A percentile compares a stretch with the other conserved stretches of the same genome.
These are phyloP conservation scores for Oreochromis spilurus DNA, from an alignment of 2,113 vertebrate genomes.

Conservation along the genomic window DNA sequence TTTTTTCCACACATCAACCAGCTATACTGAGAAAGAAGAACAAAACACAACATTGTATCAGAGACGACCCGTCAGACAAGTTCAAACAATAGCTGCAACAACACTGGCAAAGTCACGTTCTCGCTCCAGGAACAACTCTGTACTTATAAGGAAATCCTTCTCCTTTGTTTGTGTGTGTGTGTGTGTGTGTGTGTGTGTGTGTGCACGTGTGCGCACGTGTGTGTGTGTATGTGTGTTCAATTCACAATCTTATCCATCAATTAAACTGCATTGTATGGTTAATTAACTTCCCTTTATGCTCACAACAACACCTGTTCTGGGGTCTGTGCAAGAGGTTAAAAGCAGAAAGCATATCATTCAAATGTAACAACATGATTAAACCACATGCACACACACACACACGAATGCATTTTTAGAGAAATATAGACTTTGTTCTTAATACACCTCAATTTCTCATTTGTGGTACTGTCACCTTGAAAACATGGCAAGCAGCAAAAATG, in stretches of 20 bases:
- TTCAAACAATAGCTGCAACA: conserved; percentile 13
- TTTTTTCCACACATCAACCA: neutral
- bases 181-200: neutral
- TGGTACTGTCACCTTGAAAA: neutral
- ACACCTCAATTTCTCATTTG: neutral
- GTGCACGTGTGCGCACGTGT: neutral
- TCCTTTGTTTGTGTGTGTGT: neutral
- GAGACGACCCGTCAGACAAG: neutral
- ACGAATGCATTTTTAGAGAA: neutral
- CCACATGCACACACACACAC: neutral
- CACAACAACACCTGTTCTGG: neutral
- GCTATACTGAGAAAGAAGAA: conserved; percentile 5
- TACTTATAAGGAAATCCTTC: conserved; percentile 23
- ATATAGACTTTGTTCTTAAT: neutral
- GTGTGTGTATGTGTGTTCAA: neutral
- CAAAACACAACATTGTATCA: conserved; percentile 5
- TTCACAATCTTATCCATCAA: neutral
- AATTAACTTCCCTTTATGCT: neutral
- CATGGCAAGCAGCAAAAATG: neutral
- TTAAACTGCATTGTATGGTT: neutral
- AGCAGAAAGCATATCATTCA: neutral
- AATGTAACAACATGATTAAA: neutral
- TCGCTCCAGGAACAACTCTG: neutral
- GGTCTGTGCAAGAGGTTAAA: neutral
- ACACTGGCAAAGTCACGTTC: conserved; percentile 12